phyloP scores from a whole-genome alignment of 2,797 vertebrate genomes.

The Catostomus latipinnis region DNA sequence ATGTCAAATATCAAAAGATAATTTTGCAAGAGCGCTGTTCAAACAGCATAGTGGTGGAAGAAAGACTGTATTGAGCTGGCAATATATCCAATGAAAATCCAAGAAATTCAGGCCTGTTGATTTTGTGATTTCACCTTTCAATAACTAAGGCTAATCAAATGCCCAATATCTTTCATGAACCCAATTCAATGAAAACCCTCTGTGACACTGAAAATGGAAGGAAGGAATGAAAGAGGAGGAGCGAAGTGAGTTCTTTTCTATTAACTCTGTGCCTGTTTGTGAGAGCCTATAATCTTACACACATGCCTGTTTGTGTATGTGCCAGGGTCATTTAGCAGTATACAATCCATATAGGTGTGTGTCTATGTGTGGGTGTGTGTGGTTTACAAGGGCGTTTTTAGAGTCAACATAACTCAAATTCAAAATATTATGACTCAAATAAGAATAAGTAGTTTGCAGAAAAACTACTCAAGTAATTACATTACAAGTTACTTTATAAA shows the following conservation, averaged over 20 bases:
- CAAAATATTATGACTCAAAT: too few species aligned
- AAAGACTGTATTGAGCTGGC: background rate
- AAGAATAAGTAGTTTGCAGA: too few species aligned
- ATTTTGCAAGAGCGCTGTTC: background rate
- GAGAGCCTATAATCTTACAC: background rate
- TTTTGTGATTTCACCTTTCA: background rate
- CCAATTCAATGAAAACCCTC: background rate
- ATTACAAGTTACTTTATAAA: too few species aligned
- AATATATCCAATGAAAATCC: background rate
- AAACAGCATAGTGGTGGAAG: background rate
- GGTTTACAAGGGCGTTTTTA: too few species aligned
- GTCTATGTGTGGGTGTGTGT: too few species aligned
- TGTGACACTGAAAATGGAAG: background rate
- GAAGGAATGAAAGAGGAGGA: background rate
- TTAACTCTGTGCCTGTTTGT: background rate
- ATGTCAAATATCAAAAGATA: background rate
- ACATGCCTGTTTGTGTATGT: background rate
- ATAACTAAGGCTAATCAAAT: constrained; percentile 18
- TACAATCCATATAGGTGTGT: too few species aligned
- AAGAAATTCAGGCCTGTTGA: background rate
- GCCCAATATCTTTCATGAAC: constrained; percentile 11
- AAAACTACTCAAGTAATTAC: too few species aligned
- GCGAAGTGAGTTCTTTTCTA: background rate
- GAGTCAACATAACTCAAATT: too few species aligned
- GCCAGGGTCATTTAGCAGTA: too few species aligned